These are phyloP conservation scores for Camponotus floridanus DNA, from an alignment of 1,140 invertebrate genomes.

Conservation along the genomic window DNA sequence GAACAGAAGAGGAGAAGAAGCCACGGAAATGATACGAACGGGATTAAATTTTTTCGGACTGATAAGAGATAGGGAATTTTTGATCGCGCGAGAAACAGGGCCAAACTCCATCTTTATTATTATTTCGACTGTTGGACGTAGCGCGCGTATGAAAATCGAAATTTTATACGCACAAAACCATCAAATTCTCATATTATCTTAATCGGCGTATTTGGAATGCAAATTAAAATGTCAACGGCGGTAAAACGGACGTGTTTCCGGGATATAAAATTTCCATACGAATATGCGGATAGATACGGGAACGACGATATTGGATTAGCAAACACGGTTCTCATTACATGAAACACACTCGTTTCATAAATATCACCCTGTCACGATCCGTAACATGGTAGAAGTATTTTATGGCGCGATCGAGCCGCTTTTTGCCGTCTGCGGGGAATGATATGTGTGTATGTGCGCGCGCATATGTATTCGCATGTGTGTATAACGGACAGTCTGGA, in stretches of 20 bases:
- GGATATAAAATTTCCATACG: slow-evolving; percentile 54
- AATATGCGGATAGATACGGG: slow-evolving; percentile 7
- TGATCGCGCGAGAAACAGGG: not conserved
- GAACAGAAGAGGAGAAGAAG: not conserved
- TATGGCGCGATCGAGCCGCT: slow-evolving; percentile 18
- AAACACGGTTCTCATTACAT: slow-evolving; percentile 51
- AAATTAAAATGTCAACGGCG: slow-evolving; percentile 54
- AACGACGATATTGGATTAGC: slow-evolving; percentile 52
- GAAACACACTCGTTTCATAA: slow-evolving; percentile 55
- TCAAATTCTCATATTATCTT: slow-evolving; percentile 46
- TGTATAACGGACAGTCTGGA: slow-evolving; percentile 29
- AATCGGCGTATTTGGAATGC: slow-evolving; percentile 30
- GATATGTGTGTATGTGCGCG: not conserved
- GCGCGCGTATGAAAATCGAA: not conserved
- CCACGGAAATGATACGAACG: slow-evolving; percentile 7
- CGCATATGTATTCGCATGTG: too few species aligned
- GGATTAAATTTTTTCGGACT: slow-evolving; percentile 4
- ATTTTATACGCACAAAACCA: not conserved
- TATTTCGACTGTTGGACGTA: not conserved
- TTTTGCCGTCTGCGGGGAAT: slow-evolving; percentile 26
- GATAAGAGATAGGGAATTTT: not conserved
- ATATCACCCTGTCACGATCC: slow-evolving; percentile 37
- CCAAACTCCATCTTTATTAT: not conserved
- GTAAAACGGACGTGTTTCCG: slow-evolving; percentile 4
- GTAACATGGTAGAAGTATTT: slow-evolving; percentile 20